These are phyloP conservation scores for Thymelicus acteon DNA, from an alignment of 2,888 invertebrate species.

Conservation along the genomic window DNA sequence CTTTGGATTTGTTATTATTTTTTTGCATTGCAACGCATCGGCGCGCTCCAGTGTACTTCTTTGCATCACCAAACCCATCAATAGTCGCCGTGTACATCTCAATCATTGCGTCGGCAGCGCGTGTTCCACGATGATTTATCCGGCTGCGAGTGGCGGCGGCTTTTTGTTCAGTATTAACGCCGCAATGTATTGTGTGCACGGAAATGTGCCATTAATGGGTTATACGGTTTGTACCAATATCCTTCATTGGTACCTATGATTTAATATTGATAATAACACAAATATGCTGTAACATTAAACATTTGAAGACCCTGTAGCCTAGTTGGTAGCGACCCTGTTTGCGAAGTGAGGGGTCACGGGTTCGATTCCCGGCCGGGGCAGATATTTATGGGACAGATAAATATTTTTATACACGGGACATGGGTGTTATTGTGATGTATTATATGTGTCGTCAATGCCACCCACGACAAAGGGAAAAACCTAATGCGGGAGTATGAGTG, in stretches of 20 bases:
- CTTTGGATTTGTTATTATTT: not conserved
- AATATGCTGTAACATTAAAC: no score
- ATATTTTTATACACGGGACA: no score
- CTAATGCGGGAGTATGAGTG: no score
- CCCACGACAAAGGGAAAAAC: no score
- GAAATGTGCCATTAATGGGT: slow-evolving; percentile 27
- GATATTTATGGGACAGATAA: no score
- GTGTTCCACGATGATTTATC: slow-evolving; percentile 32
- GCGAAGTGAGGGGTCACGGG: no score
- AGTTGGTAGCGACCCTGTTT: no score
- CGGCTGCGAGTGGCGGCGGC: slow-evolving; percentile 19
- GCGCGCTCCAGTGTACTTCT: not conserved
- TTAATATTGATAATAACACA: no score
- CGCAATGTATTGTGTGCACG: slow-evolving; percentile 51
- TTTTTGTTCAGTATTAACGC: slow-evolving; percentile 32
- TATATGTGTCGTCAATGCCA: no score
- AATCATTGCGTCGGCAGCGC: slow-evolving; percentile 13
- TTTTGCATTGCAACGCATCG: not conserved
- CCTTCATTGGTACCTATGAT: not conserved
- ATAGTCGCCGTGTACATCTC: slow-evolving; percentile 20
- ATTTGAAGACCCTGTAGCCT: no score
- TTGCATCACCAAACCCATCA: slow-evolving; percentile 9
- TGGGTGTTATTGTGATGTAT: no score
- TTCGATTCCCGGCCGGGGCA: no score
- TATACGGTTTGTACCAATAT: slow-evolving; percentile 6